A percentile compares a stretch with the other conserved stretches of the same genome.
phyloP scores from a whole-genome alignment of 2,888 invertebrate species.

The Yponomeuta cagnagella region DNA sequence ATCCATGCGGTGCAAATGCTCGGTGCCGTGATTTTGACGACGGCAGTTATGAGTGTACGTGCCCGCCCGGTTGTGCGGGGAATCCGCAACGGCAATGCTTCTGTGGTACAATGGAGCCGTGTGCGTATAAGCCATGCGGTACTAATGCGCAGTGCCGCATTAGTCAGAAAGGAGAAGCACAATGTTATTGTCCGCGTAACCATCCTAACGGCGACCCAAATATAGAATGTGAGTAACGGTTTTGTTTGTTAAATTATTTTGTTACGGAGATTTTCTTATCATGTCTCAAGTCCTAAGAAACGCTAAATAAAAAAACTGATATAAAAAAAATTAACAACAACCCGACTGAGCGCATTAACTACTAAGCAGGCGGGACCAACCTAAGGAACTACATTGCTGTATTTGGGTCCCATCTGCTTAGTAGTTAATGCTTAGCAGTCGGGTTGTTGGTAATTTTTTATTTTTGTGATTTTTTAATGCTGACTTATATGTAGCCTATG shows the following conservation, averaged over 20 bases:
- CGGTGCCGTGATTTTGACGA: slow-evolving; percentile 85
- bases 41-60: slow-evolving; percentile 88
- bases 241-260: neutral
- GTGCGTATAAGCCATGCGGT: slow-evolving; percentile 87
- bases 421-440: too few relatives aligned
- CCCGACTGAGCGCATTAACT: too few relatives aligned
- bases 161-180: slow-evolving; percentile 79
- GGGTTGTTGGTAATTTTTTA: too few relatives aligned
- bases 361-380: too few relatives aligned
- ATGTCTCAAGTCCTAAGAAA: neutral
- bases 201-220: slow-evolving; percentile 90
- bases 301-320: too few relatives aligned
- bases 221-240: slow-evolving; percentile 83
- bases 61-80: slow-evolving; percentile 86
- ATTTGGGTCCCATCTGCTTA: too few relatives aligned
- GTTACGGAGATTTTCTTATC: neutral
- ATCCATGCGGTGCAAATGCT: slow-evolving; percentile 90
- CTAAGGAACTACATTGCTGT: too few relatives aligned
- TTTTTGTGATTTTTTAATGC: too few relatives aligned
- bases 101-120: slow-evolving; percentile 85
- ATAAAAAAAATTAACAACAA: too few relatives aligned
- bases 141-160: slow-evolving; percentile 88
- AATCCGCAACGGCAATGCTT: slow-evolving; percentile 88
- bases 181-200: slow-evolving; percentile 89
- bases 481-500: too few relatives aligned